A percentile compares a stretch with the other conserved stretches of the same genome.
Evolutionary conservation across 2,113 vertebrate species (phyloP).

Genomic region (Dipodomys stephensi): DNA sequence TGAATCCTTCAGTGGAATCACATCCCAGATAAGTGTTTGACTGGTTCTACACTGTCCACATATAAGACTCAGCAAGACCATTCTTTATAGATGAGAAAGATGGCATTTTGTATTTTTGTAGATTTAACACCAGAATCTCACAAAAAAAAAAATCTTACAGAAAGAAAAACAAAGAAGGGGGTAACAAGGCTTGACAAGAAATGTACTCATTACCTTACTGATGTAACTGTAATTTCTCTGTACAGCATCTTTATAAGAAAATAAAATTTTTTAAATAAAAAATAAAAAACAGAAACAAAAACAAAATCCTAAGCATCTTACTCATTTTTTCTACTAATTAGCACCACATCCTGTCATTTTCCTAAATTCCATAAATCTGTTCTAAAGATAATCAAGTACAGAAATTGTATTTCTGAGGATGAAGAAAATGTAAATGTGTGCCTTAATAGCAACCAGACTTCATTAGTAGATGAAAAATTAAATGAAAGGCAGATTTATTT

Average conservation of each 20-base stretch:
- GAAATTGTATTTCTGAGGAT: background rate
- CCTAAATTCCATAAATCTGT: background rate
- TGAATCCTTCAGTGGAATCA: background rate
- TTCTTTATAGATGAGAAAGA: background rate
- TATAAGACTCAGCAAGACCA: background rate
- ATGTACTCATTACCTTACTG: too few relatives aligned
- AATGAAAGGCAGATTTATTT: background rate
- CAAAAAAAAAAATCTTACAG: background rate
- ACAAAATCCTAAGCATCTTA: background rate
- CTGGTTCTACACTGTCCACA: background rate
- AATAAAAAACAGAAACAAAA: too few relatives aligned
- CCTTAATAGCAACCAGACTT: background rate
- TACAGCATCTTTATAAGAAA: background rate
- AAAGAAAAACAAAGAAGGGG: background rate
- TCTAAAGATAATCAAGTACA: background rate
- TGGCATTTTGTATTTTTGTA: slow-evolving; percentile 18
- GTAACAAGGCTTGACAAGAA: too few relatives aligned
- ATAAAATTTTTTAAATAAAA: too few relatives aligned
- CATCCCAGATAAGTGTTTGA: background rate
- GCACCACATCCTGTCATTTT: background rate
- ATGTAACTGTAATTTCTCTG: too few relatives aligned
- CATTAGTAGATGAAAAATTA: background rate
- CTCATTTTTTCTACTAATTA: background rate
- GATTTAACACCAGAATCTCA: background rate
- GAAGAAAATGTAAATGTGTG: background rate